Conservation (phyloP, 2,113 vertebrate species). For the Ginglymostoma cirratum region DNA sequence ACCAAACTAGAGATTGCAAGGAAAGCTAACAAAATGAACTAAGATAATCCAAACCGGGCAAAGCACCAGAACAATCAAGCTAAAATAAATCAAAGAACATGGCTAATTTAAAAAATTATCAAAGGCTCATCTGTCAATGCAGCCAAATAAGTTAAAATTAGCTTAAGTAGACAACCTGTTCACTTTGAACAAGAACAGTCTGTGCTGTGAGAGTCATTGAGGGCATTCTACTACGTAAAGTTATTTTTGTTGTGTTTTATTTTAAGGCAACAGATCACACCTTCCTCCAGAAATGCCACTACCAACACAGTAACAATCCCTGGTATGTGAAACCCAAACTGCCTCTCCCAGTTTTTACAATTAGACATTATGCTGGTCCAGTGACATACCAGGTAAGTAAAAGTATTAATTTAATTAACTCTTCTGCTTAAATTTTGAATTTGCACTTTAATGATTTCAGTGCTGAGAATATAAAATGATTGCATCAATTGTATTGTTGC, state of each 20-base stretch:
- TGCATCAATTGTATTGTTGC: not conserved
- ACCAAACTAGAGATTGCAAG: not conserved
- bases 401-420: not conserved
- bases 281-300: conserved; percentile 92
- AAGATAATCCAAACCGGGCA: not conserved
- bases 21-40: not conserved
- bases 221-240: not conserved
- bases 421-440: not conserved
- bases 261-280: conserved; percentile 84
- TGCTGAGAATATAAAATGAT: not conserved
- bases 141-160: not conserved
- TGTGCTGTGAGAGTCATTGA: too few species aligned
- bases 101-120: not conserved
- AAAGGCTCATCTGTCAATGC: not conserved
- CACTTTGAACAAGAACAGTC: not conserved
- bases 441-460: not conserved
- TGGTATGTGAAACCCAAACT: conserved; percentile 78
- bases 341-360: conserved; percentile 79
- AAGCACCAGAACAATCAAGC: not conserved
- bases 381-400: conserved; percentile 80
- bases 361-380: conserved; percentile 77
- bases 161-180: not conserved
- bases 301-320: conserved; percentile 70
- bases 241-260: not conserved
- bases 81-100: not conserved